These are phyloP conservation scores for Ahaetulla prasina DNA, from an alignment of 2,113 vertebrate species.

Conservation along the genomic window DNA sequence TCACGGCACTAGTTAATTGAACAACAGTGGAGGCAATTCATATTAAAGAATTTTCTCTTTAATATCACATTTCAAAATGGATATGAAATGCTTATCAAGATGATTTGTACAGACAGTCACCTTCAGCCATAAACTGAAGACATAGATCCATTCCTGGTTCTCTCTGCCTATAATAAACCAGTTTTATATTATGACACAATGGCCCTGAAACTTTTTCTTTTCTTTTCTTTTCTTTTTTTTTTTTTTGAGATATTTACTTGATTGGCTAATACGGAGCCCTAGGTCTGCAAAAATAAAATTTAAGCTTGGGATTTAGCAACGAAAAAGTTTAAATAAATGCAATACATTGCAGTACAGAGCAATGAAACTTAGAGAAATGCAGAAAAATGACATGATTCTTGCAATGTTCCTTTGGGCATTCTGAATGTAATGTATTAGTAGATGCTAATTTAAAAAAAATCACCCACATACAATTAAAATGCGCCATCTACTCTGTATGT, in stretches of 20 bases:
- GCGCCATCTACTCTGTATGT: background rate
- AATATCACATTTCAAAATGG: background rate
- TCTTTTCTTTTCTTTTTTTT: too few relatives aligned
- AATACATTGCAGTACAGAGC: background rate
- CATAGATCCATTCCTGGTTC: background rate
- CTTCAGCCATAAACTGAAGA: background rate
- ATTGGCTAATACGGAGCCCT: background rate
- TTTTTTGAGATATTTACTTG: background rate
- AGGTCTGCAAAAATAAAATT: background rate
- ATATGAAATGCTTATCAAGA: background rate
- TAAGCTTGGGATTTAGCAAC: background rate
- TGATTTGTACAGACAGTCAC: background rate
- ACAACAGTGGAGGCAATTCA: background rate
- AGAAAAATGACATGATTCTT: background rate
- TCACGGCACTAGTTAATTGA: background rate
- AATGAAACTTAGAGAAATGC: background rate
- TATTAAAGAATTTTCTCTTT: background rate
- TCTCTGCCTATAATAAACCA: background rate
- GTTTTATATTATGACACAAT: background rate
- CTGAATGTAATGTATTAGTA: background rate
- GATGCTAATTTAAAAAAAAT: background rate
- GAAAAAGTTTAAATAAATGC: background rate
- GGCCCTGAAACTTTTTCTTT: background rate
- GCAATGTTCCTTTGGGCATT: background rate
- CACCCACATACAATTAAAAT: background rate